Evolutionary conservation across 2,888 invertebrate genomes (phyloP).

Genomic region (Cyrtodaria siliqua): DNA sequence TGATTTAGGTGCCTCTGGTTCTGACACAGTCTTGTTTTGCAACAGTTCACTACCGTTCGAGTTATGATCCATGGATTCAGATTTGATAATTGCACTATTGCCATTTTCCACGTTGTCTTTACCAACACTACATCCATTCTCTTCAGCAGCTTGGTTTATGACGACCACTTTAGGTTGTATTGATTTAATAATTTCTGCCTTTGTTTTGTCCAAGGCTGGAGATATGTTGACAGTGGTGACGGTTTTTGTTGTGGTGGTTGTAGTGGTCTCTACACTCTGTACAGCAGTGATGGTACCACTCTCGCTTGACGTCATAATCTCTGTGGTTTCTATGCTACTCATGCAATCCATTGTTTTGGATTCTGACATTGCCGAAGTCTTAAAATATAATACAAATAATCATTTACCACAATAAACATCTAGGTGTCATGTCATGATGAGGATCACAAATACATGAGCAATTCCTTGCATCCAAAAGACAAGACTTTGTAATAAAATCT

Average conservation of each 20-base stretch:
- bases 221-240: conserved; percentile 41
- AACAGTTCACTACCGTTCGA: background rate
- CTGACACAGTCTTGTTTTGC: conserved; percentile 11
- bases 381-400: too few species aligned
- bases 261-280: conserved; percentile 63
- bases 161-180: conserved; percentile 52
- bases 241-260: conserved; percentile 71
- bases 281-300: conserved; percentile 48
- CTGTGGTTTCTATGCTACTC: conserved; percentile 25
- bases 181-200: conserved; percentile 37
- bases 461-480: too few species aligned
- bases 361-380: conserved; percentile 6
- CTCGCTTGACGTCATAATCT: conserved; percentile 47
- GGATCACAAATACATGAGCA: too few species aligned
- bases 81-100: too few species aligned
- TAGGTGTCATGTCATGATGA: too few species aligned
- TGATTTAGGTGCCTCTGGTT: conserved; percentile 19
- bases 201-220: conserved; percentile 31
- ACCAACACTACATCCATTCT: background rate
- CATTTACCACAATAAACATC: too few species aligned
- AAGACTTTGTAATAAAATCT: too few species aligned
- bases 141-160: conserved; percentile 12
- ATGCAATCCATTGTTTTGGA: conserved; percentile 7
- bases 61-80: background rate
- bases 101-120: background rate